Evolutionary conservation across 2,797 vertebrate genomes (phyloP), one percentile per base, ranked within the genome.

Genomic region (Mus minutoides): DNA sequence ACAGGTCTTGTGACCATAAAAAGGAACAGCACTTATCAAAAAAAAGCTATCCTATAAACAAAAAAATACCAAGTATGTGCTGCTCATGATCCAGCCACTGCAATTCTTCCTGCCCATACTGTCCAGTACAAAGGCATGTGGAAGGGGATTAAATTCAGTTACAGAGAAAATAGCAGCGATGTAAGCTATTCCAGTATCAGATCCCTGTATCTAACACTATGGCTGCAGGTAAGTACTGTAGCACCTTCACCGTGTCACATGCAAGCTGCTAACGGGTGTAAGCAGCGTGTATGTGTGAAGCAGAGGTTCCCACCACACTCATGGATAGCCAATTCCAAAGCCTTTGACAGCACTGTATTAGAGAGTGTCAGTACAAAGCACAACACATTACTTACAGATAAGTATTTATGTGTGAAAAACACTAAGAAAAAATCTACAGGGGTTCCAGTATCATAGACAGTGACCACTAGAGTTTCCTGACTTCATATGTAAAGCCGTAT

Each of bases 21-120:
- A 91, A 76, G 37, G 90, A 88, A 43, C 92, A 82, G 17, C 0
- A 92, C 21, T 96, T 95, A 88, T 52, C 62, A 94, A 82, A 90
- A 77, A 34, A 90, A 95, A 79, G 73, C 17, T n/a, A 93, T 71
- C 17, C 46, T 87, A 90, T 60, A 6, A 60, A 89, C 73, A 80
- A 92, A 80, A 92, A 95, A 91, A 90, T 67, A 11, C 52, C 58
- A 83, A 77, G 21, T 82, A 19, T 84, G 43, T 88, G 80, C 46
- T 82, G 8, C 49, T 76, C 29, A 92, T 76, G 64, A 92, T 77
- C 21, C 37, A 88, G 79, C n/a, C 75, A 95, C 87, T 93, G 40
- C 13, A 82, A 73, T 79, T 95, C 56, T 83, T 89, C 82, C 34
- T 95, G 46, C 40, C 76, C 88, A 4, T 71, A 83, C 88, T 14